A percentile compares a stretch with the other conserved stretches of the same genome.
Evolutionary conservation across 2,888 invertebrate genomes (phyloP).

Genomic region (Encarsia formosa): DNA sequence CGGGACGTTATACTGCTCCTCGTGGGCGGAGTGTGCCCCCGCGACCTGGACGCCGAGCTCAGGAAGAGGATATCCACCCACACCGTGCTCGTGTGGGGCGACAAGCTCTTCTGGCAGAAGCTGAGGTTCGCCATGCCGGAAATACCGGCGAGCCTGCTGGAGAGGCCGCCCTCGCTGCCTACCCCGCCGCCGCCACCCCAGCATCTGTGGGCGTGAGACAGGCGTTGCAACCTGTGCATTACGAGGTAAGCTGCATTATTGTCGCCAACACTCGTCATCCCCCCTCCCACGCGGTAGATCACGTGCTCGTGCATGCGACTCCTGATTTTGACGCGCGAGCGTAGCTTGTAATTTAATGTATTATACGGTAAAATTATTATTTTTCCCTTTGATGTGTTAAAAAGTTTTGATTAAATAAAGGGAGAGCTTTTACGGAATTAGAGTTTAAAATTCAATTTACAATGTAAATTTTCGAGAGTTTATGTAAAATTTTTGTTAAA

Average conservation of each 20-base stretch:
- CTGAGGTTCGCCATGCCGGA: conserved; percentile 87
- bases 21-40: conserved; percentile 82
- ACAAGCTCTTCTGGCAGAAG: conserved; percentile 96
- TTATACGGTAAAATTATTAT: too few species aligned
- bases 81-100: conserved; percentile 89
- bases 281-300: too few species aligned
- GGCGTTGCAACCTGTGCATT: conserved; percentile 11
- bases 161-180: conserved; percentile 43
- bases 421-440: too few species aligned
- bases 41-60: conserved; percentile 87
- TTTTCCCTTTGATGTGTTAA: too few species aligned
- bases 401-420: too few species aligned
- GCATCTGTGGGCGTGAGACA: conserved; percentile 65
- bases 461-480: too few species aligned
- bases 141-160: conserved; percentile 45
- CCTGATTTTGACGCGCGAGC: too few species aligned
- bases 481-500: too few species aligned
- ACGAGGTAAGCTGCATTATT: conserved; percentile 13
- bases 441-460: too few species aligned
- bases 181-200: conserved; percentile 47
- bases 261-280: too few species aligned
- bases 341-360: too few species aligned
- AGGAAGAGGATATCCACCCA: conserved; percentile 85
- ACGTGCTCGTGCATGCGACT: too few species aligned
- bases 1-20: conserved; percentile 86